These are phyloP conservation scores for Onthophagus sagittarius DNA, from an alignment of 2,888 invertebrate genomes.

Conservation along the genomic window DNA sequence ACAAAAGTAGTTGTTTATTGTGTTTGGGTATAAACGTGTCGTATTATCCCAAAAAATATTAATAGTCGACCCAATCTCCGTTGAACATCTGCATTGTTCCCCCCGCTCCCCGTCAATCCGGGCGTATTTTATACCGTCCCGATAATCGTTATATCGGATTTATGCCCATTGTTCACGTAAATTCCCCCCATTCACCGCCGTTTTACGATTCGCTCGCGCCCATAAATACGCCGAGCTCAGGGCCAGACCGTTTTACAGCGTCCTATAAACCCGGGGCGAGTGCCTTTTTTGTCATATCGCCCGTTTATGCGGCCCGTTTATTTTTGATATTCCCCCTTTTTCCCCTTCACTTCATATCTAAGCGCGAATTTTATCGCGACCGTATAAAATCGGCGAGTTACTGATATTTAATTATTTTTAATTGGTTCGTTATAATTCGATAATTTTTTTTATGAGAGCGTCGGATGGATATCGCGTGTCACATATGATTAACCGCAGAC, in stretches of 20 bases:
- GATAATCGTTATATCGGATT: slow-evolving; percentile 14
- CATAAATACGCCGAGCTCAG: neutral
- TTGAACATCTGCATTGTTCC: neutral
- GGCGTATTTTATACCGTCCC: slow-evolving; percentile 1
- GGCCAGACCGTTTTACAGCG: slow-evolving; percentile 4
- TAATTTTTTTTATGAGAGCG: too few relatives aligned
- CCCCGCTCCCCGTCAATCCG: neutral
- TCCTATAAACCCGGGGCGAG: slow-evolving; percentile 3
- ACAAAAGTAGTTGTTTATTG: too few relatives aligned
- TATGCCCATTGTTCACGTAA: slow-evolving; percentile 12
- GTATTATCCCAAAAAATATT: neutral
- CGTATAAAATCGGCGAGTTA: neutral
- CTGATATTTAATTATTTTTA: neutral
- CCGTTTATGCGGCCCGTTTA: slow-evolving; percentile 4
- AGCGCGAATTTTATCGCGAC: neutral
- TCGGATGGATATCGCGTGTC: slow-evolving; percentile 1
- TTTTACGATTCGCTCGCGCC: slow-evolving; percentile 7
- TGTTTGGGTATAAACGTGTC: neutral
- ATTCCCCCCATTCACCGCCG: slow-evolving; percentile 9
- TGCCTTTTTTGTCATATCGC: neutral
- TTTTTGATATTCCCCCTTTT: neutral
- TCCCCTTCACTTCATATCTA: neutral
- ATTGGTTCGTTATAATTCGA: too few relatives aligned
- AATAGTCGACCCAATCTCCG: neutral
- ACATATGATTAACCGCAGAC: neutral